Conservation (phyloP, 2,113 vertebrate genomes). For the Peromyscus polionotus region DNA sequence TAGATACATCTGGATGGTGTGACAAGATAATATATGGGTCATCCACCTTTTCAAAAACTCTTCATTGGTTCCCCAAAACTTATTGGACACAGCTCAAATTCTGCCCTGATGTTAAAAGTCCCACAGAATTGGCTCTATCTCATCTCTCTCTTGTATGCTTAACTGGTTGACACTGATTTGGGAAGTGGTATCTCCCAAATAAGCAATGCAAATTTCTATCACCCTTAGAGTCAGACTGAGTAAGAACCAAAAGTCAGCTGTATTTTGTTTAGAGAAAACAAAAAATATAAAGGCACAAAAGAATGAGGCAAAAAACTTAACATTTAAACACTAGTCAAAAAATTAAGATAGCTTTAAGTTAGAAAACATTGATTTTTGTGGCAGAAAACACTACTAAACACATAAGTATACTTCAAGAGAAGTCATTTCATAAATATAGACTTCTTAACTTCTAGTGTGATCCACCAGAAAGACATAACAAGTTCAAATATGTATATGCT, state of each 20-base stretch:
- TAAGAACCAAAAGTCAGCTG: neutral
- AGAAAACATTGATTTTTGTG: slow-evolving; percentile 2
- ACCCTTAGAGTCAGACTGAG: neutral
- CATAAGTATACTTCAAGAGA: neutral
- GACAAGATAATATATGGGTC: neutral
- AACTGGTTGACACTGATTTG: neutral
- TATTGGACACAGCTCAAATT: neutral
- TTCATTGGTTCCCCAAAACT: neutral
- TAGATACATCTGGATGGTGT: neutral
- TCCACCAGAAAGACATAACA: neutral
- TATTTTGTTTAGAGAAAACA: neutral
- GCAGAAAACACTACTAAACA: neutral
- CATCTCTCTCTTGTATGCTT: neutral
- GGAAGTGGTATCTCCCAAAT: neutral
- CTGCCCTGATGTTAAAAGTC: neutral
- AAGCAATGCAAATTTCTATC: neutral
- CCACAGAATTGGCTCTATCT: neutral
- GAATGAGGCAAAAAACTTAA: neutral
- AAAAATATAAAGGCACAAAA: slow-evolving; percentile 14
- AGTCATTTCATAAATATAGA: neutral
- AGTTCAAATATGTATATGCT: neutral
- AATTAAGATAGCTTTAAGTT: slow-evolving; percentile 33
- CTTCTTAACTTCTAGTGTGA: neutral
- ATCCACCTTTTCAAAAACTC: neutral
- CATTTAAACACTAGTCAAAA: slow-evolving; percentile 32